Evolutionary conservation across 2,113 vertebrate species (phyloP).

Genomic region (Bagarius yarrelli): DNA sequence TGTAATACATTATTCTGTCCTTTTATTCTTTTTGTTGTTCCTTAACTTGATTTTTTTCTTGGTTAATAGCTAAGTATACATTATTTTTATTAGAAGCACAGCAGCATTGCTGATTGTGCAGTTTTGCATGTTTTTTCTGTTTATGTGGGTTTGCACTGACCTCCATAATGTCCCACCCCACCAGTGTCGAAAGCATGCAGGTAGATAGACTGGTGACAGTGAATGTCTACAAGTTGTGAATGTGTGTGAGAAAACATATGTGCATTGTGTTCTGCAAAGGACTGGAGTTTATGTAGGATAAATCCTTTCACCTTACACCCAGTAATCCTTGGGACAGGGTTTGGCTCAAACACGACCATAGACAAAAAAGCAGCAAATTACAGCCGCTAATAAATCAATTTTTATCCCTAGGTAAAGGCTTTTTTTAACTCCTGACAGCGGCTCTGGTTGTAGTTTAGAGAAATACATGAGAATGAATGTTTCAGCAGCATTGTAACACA

Average conservation of each 20-base stretch:
- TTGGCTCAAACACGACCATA: background rate
- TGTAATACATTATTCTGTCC: background rate
- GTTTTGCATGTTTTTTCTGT: background rate
- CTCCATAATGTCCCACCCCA: too few relatives aligned
- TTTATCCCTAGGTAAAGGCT: background rate
- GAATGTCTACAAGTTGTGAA: background rate
- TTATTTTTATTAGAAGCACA: too few relatives aligned
- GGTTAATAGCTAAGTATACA: too few relatives aligned
- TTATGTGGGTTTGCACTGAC: background rate
- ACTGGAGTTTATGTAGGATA: background rate
- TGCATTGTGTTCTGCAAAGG: background rate
- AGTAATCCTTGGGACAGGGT: background rate
- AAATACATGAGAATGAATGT: background rate
- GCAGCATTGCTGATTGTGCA: too few relatives aligned
- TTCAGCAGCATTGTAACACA: background rate
- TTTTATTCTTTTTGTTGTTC: too few relatives aligned
- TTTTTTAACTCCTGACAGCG: background rate
- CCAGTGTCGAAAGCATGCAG: constrained; percentile 8
- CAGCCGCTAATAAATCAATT: background rate
- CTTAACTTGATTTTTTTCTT: too few relatives aligned
- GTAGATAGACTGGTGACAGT: background rate
- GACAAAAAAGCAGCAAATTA: background rate
- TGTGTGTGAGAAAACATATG: background rate
- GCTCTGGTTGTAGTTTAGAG: background rate
- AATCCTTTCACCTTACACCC: background rate